Base-by-base conservation (phyloP, 2,113 vertebrate species). In the Corvus hawaiiensis region DNA sequence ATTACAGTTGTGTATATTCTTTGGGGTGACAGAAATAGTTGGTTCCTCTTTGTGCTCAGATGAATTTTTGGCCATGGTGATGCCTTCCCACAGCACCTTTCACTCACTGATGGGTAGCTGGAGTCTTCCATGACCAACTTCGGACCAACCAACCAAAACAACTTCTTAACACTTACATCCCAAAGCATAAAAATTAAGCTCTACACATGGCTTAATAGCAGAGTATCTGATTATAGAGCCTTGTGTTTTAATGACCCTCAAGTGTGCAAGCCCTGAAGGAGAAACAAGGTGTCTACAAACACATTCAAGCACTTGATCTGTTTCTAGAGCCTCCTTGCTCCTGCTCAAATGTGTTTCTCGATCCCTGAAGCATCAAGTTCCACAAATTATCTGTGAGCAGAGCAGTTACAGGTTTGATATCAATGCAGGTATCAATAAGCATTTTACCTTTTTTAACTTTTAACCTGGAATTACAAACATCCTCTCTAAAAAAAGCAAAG, bases 41-140 rank as follows among this genome's bases (percentile, higher is more conserved):
- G 33, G 5, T n/a, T 12, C 3, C 24, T 61, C 35, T 61, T 33
- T 15, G n/a, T 10, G 14, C 28, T 46, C 68, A 85, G 26, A 22
- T 51, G 10, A 62, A 55, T 35, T 46, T 81, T 28, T 43, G 56
- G 27, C 35, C 52, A 12, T 3, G 12, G 18, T 28, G 37, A n/a
- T 44, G 26, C 39, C 37, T 61, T 77, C 41, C 61, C 64, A 46
- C 4, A 79, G 30, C 17, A 58, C 30, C 12, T 39, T 81, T 55
- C 44, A 43, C 9, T 28, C 0, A 0, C 15, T 63, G 28, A 62
- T 24, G 17, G 15, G 20, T 15, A n/a, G 5, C 11, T 54, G 28
- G 33, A 51, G 28, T 46, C 35, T 55, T 69, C 41, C 2, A 1
- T 7, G 18, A 66, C 9, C 18, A 37, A 37, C 37, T 37, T 37